Conservation (phyloP, 2,113 vertebrate species). For the Silurus meridionalis region DNA sequence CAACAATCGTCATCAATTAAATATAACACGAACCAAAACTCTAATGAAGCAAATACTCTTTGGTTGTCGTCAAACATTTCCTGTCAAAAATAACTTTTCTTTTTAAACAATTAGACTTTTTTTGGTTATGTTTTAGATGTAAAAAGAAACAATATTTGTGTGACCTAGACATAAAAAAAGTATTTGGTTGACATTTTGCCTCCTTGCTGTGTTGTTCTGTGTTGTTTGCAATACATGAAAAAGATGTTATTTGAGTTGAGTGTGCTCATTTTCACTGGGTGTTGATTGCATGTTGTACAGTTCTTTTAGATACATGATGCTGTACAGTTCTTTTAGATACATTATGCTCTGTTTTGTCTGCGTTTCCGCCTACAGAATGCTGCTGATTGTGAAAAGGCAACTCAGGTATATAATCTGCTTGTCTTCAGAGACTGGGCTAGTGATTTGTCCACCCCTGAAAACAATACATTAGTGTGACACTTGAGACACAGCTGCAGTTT, state of each 20-base stretch:
- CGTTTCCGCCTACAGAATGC: background rate
- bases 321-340: background rate
- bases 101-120: background rate
- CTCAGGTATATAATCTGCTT: background rate
- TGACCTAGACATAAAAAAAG: background rate
- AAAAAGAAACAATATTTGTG: background rate
- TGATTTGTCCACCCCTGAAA: background rate
- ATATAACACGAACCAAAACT: background rate
- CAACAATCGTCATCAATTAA: background rate
- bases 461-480: conserved; percentile 1
- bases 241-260: background rate
- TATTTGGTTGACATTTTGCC: background rate
- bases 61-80: background rate
- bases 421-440: background rate
- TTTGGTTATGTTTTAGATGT: background rate
- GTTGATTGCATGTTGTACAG: background rate
- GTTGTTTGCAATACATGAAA: background rate
- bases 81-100: background rate
- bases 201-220: background rate
- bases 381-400: background rate
- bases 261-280: background rate
- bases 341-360: background rate
- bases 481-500: conserved; percentile 1
- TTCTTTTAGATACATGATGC: background rate
- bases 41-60: background rate